Evolutionary conservation across 2,113 vertebrate species (phyloP), one percentile per base, ranked within the genome.

Genomic region (Muscicapa adusta): DNA sequence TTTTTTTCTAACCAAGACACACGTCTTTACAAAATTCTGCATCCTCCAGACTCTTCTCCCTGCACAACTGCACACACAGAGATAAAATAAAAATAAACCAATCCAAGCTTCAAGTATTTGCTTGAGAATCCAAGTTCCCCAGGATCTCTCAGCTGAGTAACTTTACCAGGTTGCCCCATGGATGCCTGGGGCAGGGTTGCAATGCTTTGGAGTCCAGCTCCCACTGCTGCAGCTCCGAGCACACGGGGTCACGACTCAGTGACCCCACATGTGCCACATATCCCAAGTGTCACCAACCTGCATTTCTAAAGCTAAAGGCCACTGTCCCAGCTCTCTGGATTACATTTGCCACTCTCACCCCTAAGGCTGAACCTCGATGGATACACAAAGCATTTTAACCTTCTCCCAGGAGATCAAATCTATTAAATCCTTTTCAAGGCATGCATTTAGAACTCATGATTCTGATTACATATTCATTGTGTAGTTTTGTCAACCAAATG

Each of bases 11-110:
- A 50, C 25, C 29, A 23, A 76, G 26, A 34, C 17, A 9, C 0
- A 2, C 2, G 0, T 19, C 22, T 62, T 38, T n/a, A 53, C 6
- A 60, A 17, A 57, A 54, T 10, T 3, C 10, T 1, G 3, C 2
- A 20, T 17, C 47, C 16, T 50, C 1, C 8, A 43, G 36, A 45
- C 16, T 17, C 48, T 2, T 2, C 47, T 51, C 19, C 40, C 45
- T 8, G 7, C 67, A 43, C 40, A 45, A 5, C 50, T 28, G 22
- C 38, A 36, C 3, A 4, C 13, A 3, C 14, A 10, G 33, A 20
- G 34, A 56, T 17, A 11, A 48, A 74, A 57, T 1, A 28, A 70
- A 70, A 86, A 86, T 28, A 77, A 81, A 68, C 14, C 61, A 77
- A 79, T 3, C 38, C 24, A 18, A 51, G 34, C 8, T 48, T 58